Evolutionary conservation across 2,797 vertebrate species (phyloP).

Genomic region (Rallus crepitans): DNA sequence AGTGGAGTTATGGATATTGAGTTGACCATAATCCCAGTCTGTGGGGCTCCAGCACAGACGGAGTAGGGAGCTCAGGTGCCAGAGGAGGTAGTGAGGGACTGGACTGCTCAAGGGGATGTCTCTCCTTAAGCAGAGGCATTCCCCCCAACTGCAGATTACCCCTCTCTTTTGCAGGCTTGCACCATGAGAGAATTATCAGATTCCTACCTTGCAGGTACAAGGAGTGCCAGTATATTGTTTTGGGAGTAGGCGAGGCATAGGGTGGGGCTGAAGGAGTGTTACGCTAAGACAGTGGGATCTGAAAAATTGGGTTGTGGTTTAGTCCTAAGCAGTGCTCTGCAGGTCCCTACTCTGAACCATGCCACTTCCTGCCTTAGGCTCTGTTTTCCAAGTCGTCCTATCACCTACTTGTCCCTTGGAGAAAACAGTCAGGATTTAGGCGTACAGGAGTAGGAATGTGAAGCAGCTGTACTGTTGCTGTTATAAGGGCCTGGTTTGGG

Average conservation of each 20-base stretch:
- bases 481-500: neutral
- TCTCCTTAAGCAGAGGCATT: neutral
- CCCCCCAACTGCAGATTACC: neutral
- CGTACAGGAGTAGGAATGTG: neutral
- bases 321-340: neutral
- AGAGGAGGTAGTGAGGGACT: neutral
- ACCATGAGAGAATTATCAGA: neutral
- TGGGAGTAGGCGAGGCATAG: neutral
- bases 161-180: neutral
- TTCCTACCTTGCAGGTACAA: fast-evolving
- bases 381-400: neutral
- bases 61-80: neutral
- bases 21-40: neutral
- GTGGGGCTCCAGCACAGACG: fast-evolving
- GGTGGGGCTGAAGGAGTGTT: neutral
- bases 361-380: neutral
- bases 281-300: neutral
- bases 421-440: neutral
- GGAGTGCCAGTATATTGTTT: neutral
- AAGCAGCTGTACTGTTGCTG: neutral
- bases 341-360: neutral
- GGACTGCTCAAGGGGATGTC: too few relatives aligned
- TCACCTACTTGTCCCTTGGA: neutral
- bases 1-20: neutral
- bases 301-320: neutral